phyloP scores from a whole-genome alignment of 2,888 invertebrate species.

The Steinernema scapterisci region DNA sequence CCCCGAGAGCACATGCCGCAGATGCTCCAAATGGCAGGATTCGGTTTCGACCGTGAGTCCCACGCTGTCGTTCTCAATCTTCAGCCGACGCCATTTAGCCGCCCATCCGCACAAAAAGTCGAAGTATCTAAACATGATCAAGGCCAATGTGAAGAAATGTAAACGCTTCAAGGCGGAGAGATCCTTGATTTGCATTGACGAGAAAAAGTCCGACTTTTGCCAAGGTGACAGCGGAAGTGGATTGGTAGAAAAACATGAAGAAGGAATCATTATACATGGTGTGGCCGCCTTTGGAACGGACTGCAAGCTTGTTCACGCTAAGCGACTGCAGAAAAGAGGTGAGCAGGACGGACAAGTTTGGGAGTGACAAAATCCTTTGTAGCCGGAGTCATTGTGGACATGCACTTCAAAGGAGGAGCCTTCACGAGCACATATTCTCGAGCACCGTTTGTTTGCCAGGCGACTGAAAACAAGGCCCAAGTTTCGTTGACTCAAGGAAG shows the following conservation, averaged over 20 bases:
- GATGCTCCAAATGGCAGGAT: background rate
- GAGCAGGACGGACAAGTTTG: no score
- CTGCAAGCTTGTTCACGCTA: background rate
- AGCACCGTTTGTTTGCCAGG: no score
- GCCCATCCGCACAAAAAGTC: background rate
- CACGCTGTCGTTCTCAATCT: background rate
- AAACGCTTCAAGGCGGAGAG: no score
- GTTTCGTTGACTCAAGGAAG: no score
- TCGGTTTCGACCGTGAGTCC: background rate
- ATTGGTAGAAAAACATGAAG: background rate
- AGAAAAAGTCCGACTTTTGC: background rate
- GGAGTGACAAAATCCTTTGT: no score
- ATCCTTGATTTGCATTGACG: background rate
- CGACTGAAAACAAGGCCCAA: no score
- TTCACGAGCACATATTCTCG: no score
- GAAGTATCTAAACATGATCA: background rate
- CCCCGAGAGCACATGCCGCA: no score
- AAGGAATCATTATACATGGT: background rate
- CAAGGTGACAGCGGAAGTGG: slow-evolving; percentile 18
- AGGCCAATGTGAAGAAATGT: background rate
- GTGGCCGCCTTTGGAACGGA: background rate
- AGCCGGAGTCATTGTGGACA: no score
- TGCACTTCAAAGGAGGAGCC: no score
- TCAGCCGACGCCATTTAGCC: background rate
- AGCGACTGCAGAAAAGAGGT: background rate